Conservation (phyloP, 2,113 vertebrate genomes). For the Melanocharis versteri region DNA sequence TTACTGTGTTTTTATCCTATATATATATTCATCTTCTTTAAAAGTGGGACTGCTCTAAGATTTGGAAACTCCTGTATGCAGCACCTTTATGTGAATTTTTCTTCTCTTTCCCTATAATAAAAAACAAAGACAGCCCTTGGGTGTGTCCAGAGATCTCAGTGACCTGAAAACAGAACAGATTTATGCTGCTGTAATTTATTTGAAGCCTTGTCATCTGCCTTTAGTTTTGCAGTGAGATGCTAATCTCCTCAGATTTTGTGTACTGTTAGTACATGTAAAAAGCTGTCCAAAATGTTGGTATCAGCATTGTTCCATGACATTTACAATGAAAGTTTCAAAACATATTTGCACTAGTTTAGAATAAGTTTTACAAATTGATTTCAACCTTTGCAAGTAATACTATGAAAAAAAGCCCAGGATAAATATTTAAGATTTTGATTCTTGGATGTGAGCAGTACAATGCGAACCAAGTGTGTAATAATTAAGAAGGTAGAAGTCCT, state of each 20-base stretch:
- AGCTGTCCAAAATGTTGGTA: conserved; percentile 71
- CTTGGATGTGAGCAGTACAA: background rate
- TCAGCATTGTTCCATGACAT: conserved; percentile 59
- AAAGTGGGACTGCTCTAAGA: background rate
- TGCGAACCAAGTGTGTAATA: background rate
- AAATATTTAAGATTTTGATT: background rate
- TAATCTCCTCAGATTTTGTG: conserved; percentile 73
- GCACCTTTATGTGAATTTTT: background rate
- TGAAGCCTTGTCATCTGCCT: conserved; percentile 65
- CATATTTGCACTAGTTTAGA: conserved; percentile 56
- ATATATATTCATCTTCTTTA: background rate
- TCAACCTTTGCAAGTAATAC: conserved; percentile 14
- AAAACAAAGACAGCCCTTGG: background rate
- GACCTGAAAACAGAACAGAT: conserved; percentile 50
- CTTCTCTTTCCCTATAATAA: background rate
- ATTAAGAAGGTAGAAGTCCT: background rate
- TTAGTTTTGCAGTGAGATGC: conserved; percentile 62
- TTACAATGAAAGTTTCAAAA: conserved; percentile 70
- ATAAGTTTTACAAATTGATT: conserved; percentile 59
- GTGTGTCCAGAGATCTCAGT: conserved; percentile 56
- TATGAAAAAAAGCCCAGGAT: background rate
- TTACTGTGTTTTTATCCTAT: background rate
- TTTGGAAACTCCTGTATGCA: background rate
- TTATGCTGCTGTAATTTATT: conserved; percentile 43
- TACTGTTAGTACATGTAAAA: conserved; percentile 71